Evolutionary conservation across 37 sponge, comb jelly and placozoan genomes (phyloP).

Genomic region (Chondrilla cf. caribensis): DNA sequence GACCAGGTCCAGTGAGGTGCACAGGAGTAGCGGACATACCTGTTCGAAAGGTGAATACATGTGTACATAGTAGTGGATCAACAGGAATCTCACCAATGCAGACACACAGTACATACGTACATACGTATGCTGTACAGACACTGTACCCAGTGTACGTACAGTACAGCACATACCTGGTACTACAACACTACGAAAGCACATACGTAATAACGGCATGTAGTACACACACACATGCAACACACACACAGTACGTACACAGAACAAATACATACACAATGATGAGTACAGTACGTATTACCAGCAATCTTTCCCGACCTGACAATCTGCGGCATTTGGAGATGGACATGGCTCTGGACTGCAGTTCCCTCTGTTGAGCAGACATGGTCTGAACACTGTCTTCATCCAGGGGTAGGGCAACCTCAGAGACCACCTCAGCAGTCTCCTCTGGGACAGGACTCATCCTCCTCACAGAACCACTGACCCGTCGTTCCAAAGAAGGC

Average conservation of each 20-base stretch:
- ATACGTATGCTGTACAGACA: too few species aligned
- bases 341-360: constrained; percentile 10
- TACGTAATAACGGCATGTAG: too few species aligned
- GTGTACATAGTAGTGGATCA: neutral
- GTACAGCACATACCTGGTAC: too few species aligned
- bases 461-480: neutral
- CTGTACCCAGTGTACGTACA: too few species aligned
- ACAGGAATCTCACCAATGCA: too few species aligned
- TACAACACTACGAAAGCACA: too few species aligned
- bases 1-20: constrained; percentile 50
- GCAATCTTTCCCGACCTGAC: constrained; percentile 19
- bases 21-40: constrained; percentile 19
- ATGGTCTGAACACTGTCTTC: neutral
- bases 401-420: neutral
- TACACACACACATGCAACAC: too few species aligned
- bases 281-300: too few species aligned
- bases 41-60: too few species aligned
- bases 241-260: too few species aligned
- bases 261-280: too few species aligned
- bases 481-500: neutral
- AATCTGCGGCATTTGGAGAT: constrained; percentile 18
- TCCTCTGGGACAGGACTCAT: neutral
- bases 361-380: neutral
- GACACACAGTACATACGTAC: too few species aligned
- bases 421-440: neutral